Evolutionary conservation across 2,888 invertebrate species (phyloP).

Genomic region (Geophilus truncorum): DNA sequence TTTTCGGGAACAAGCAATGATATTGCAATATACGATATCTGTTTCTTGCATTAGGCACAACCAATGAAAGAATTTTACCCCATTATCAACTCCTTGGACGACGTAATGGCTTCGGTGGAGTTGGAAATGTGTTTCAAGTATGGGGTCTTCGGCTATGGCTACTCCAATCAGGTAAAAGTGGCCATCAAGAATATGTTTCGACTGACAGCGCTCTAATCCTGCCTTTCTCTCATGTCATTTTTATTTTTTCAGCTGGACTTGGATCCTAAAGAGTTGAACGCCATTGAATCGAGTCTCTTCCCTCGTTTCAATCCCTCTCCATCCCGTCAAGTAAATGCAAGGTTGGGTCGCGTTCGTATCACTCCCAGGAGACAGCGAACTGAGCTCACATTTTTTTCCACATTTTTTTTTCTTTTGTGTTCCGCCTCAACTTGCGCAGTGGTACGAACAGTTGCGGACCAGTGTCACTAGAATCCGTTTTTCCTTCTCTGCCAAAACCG

Average conservation of each 20-base stretch:
- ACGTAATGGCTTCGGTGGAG: background rate
- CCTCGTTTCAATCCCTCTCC: background rate
- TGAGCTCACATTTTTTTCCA: background rate
- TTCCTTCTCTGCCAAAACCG: background rate
- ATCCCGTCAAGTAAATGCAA: background rate
- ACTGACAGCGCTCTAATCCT: background rate
- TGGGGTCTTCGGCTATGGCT: background rate
- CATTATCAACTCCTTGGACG: background rate
- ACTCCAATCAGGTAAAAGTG: background rate
- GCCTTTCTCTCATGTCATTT: background rate
- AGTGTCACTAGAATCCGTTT: background rate
- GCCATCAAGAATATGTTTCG: background rate
- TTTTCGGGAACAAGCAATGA: too few species aligned
- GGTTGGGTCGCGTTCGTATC: background rate
- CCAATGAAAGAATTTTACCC: background rate
- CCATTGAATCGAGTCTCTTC: background rate
- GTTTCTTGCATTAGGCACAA: background rate
- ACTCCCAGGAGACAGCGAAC: background rate
- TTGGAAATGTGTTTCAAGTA: background rate
- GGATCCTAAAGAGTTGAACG: background rate
- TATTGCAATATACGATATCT: too few species aligned
- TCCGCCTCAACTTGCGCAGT: background rate
- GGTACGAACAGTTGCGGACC: background rate
- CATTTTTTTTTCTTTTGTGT: background rate
- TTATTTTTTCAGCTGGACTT: slow-evolving; percentile 12